phyloP scores from a whole-genome alignment of 2,797 vertebrate genomes.

The Cetoscarus ocellatus region DNA sequence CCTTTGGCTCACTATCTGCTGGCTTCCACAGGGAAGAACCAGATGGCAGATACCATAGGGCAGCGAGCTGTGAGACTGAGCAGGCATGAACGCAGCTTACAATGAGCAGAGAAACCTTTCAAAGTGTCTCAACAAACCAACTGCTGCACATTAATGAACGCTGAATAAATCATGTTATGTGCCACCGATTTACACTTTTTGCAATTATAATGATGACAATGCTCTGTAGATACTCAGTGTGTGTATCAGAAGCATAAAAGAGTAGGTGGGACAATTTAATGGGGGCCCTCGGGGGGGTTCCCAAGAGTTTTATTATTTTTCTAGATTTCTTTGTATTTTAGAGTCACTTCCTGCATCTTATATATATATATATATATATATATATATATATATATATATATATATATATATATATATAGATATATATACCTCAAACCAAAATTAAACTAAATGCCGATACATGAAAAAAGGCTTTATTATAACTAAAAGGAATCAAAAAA shows the following conservation, averaged over 20 bases:
- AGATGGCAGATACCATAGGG: conserved; percentile 59
- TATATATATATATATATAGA: no score
- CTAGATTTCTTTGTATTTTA: no score
- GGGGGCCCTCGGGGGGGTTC: no score
- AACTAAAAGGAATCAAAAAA: no score
- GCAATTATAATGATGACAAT: conserved; percentile 35
- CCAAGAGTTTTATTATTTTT: no score
- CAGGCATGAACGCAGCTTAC: conserved; percentile 39
- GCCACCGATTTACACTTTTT: conserved; percentile 29
- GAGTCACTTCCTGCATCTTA: no score
- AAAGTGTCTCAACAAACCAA: conserved; percentile 48
- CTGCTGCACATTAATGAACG: conserved; percentile 43
- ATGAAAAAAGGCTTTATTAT: no score
- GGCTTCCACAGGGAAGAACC: conserved; percentile 45
- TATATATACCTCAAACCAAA: no score
- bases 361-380: no score
- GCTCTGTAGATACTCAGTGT: background rate
- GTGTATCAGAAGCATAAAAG: no score
- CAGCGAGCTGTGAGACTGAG: conserved; percentile 45
- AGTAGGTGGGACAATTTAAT: background rate
- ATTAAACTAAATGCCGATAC: no score
- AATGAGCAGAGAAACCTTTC: conserved; percentile 38
- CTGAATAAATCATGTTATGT: conserved; percentile 31
- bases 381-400: no score
- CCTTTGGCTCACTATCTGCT: conserved; percentile 45